phyloP scores from a whole-genome alignment of 2,888 invertebrate species.

The Erpobdella octoculata region DNA sequence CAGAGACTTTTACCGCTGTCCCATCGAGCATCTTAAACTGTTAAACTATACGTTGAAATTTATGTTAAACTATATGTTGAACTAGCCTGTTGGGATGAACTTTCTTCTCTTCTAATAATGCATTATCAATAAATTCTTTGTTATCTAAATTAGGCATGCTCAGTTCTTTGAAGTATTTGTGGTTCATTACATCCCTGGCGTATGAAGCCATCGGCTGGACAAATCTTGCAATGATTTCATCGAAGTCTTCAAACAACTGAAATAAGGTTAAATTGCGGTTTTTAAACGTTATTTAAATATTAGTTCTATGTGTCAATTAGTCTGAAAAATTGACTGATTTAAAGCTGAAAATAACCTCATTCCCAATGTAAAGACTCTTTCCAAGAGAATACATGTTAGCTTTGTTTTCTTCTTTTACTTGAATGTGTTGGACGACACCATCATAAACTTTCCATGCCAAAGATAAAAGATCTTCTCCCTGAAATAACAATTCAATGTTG shows the following conservation, averaged over 20 bases:
- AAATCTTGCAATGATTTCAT: conserved; percentile 83
- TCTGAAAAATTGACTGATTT: not conserved
- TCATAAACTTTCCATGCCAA: conserved; percentile 97
- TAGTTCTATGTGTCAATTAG: too few species aligned
- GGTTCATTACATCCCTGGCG: conserved; percentile 79
- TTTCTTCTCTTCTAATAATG: conserved; percentile 77
- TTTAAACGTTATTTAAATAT: too few species aligned
- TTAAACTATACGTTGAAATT: too few species aligned
- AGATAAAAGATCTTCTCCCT: conserved; percentile 82
- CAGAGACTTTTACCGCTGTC: too few species aligned
- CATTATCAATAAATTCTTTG: conserved; percentile 78
- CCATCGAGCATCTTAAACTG: too few species aligned
- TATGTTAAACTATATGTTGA: not conserved
- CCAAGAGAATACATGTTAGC: conserved; percentile 91
- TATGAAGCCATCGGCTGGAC: conserved; percentile 92
- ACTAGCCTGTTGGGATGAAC: conserved; percentile 55
- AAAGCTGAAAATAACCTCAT: conserved; percentile 50
- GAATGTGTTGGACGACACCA: conserved; percentile 88
- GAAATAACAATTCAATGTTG: not conserved
- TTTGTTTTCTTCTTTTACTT: conserved; percentile 88
- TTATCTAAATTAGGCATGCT: conserved; percentile 67
- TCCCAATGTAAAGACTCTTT: conserved; percentile 70
- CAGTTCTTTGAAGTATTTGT: conserved; percentile 74
- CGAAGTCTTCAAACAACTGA: conserved; percentile 93
- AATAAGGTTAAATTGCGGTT: too few species aligned